Evolutionary conservation across 2,113 vertebrate species (phyloP), one percentile per base, ranked within the genome.

Genomic region (Nymphicus hollandicus): DNA sequence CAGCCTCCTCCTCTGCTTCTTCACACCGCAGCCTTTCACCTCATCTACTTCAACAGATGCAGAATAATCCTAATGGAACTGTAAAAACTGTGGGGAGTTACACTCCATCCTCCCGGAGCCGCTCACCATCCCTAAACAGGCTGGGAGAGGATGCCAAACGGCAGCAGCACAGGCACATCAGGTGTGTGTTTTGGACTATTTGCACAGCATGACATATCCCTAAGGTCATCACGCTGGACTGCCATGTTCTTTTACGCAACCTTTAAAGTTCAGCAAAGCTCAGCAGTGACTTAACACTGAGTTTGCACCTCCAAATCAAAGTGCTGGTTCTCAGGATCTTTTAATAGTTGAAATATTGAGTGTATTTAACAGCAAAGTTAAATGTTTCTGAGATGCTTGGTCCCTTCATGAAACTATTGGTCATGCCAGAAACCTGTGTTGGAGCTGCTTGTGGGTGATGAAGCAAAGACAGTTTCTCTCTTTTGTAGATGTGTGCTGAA

Each of bases 11-110:
- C 44, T 97, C 98, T 28, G 95, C 98, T 79, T 97, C 98, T 95
- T 96, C 99, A 25, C 99, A 98, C 91, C 99, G 98, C 97, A 99
- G 99, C 98, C 99, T 99, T 97, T 99, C 99, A 8, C 99, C 99
- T 64, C 99, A 99, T 98, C 98, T 99, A 95, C 98, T 99, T 95
- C 99, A 99, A 98, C 99, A 99, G 98, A 98, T 98, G 98, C 98
- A 98, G 96, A 97, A 95, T 98, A 99, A 98, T 96, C 98, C 99
- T 80, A 99, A 99, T 97, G 99, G 99, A 95, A 98, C 98, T 82
- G 97, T 98, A 95, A 98, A 98, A 98, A 99, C 98, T 92, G 98
- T 98, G 93, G 98, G 97, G 90, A 98, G 97, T 98, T 98, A 98
- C 87, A 91, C 95, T 65, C 97, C 97, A 0, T 98, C 98, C 35